Conservation (phyloP, 1,140 invertebrate species). For the Neuroterus valhalla region DNA sequence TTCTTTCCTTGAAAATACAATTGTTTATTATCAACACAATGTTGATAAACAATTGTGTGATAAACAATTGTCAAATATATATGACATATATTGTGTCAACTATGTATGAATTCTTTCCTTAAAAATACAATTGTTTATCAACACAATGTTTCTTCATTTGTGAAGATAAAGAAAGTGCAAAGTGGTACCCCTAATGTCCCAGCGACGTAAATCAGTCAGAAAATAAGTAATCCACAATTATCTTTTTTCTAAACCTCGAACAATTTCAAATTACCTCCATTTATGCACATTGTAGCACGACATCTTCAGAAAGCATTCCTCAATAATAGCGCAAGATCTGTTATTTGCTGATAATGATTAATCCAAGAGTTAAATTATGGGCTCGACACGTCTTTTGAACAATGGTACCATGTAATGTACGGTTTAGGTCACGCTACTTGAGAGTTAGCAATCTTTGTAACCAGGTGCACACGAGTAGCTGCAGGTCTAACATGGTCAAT, state of each 20-base stretch:
- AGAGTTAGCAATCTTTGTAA: background rate
- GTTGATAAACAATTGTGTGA: too few species aligned
- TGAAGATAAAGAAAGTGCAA: background rate
- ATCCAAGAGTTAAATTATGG: background rate
- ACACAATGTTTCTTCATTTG: too few species aligned
- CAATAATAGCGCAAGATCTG: background rate
- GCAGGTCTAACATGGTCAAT: slow-evolving; percentile 41
- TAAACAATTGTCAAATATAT: too few species aligned
- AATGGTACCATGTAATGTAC: slow-evolving; percentile 15
- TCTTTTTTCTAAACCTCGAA: background rate
- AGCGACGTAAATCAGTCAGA: background rate
- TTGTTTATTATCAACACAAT: too few species aligned
- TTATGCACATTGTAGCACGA: slow-evolving; percentile 11
- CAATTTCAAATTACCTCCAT: background rate
- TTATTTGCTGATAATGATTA: slow-evolving; percentile 19
- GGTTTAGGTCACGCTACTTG: slow-evolving; percentile 12
- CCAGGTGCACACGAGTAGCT: slow-evolving; percentile 30
- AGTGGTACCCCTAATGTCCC: background rate
- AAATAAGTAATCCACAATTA: slow-evolving; percentile 13
- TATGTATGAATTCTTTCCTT: too few species aligned
- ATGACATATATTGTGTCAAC: too few species aligned
- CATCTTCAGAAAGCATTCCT: background rate
- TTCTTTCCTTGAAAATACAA: too few species aligned
- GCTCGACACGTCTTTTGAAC: background rate
- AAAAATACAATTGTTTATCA: too few species aligned